Base-by-base conservation (phyloP, 2,888 invertebrate species). In the Dolichopus griseipennis region DNA sequence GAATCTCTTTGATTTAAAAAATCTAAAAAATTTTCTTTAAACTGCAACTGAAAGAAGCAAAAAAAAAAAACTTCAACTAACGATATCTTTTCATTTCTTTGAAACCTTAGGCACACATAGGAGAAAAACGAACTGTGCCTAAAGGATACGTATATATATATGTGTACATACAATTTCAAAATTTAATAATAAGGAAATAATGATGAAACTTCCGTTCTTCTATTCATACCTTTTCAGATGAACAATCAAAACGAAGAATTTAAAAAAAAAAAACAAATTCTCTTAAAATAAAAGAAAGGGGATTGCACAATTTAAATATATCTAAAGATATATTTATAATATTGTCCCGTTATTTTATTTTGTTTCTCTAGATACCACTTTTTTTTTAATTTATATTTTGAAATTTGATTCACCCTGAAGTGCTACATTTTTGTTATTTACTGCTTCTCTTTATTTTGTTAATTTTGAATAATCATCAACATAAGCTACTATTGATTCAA, bases 341-440 rank as follows among this genome's bases (percentile, higher is more conserved):
- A 1, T n/a, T 52, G 9, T 52, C n/a, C 52, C 52, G 52, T 52
- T 52, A 52, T 52, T 15, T 52, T 52, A 15, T 27, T 27, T 5
- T 27, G 5, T 27, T 27, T 27, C 27, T 18, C 9, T 52, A 18
- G 18, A 12, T 52, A 6, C 52, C 9, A 52, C 6, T 52, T 52
- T 52, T 52, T 52, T 52, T 52, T 52, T 52, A 52, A 4, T 52
- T 52, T 52, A 2, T 52, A 52, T 52, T 52, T 18, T 2, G n/a
- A 52, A 52, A 18, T 52, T 52, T 52, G 18, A 52, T 52, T 52
- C 52, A 52, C 52, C 52, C 52, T 52, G 52, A 52, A 52, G 52
- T 15, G n/a, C 52, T 52, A 37, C 52, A 52, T 3, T 52, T 10
- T 2, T 52, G 27, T 18, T 52, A 18, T 41, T 41, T 12, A 41